Conservation (phyloP, 2,888 invertebrate species). For the Malacosoma neustria region DNA sequence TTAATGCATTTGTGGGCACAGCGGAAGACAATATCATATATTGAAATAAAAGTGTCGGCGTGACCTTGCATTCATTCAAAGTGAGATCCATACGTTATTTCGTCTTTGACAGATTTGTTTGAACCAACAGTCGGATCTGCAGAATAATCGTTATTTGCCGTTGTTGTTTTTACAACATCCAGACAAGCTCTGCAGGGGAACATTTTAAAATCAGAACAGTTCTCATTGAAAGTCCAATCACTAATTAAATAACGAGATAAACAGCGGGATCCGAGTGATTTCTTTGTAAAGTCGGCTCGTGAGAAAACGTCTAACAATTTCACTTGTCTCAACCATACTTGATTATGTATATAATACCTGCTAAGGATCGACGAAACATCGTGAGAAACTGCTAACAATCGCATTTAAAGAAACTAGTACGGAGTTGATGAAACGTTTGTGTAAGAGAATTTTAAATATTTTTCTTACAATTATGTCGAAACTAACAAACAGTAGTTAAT, state of each 20-base stretch:
- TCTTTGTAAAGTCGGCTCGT: conserved; percentile 35
- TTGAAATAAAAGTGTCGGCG: too few relatives aligned
- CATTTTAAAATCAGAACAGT: background rate
- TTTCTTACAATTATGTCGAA: too few relatives aligned
- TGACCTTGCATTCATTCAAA: too few relatives aligned
- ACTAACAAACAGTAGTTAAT: too few relatives aligned
- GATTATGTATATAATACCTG: conserved; percentile 38
- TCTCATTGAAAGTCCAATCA: conserved; percentile 36
- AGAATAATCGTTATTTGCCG: too few relatives aligned
- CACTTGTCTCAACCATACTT: conserved; percentile 35
- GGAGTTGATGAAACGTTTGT: conserved; percentile 30
- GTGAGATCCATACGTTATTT: too few relatives aligned
- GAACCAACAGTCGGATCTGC: too few relatives aligned
- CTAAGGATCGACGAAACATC: conserved; percentile 26
- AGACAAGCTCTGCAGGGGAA: too few relatives aligned
- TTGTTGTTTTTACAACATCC: too few relatives aligned
- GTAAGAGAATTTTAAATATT: too few relatives aligned
- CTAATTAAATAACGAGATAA: conserved; percentile 28
- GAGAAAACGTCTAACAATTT: conserved; percentile 49
- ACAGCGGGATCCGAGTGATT: conserved; percentile 38
- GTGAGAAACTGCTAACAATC: conserved; percentile 34
- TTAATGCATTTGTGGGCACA: conserved; percentile 36
- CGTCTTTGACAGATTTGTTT: too few relatives aligned
- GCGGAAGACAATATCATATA: conserved; percentile 18
- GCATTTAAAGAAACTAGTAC: conserved; percentile 22